Base-by-base conservation (phyloP, 1,140 invertebrate genomes). In the Armadillidium nasatum region DNA sequence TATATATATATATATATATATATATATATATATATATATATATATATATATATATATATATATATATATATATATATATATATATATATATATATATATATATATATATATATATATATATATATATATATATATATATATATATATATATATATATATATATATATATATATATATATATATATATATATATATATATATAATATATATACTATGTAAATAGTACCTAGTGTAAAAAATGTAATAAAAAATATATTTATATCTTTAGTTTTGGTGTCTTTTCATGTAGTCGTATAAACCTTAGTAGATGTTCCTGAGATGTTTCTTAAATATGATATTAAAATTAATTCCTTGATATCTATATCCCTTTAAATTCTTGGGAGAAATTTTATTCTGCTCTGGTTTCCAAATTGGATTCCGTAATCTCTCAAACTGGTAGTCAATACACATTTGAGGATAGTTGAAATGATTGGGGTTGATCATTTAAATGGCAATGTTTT, bases 81-180 rank as follows among this genome's bases (percentile, higher is more conserved):
- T 68, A 68, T 68, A n/a, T 68, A 15, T 68, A 68, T 68, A 68
- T 68, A 68, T 0, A 68, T 68, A 68, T 68, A 68, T 68, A 68
- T 68, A 15, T 15, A 68, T 68, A 68, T 68, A 68, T 68, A 68
- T 15, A 68, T 68, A 68, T 68, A 68, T 68, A 15, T 68, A 33
- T 33, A 33, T 33, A 33, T 33, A 33, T 33, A 33, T 33, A 33
- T 33, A 33, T 33, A 33, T 33, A 33, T 33, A 33, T 33, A 33
- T 33, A 33, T n/a, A 23, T 67, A 15, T 67, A 15, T 67, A 15
- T 67, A 67, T 15, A 10, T 23, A 15, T 15, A 15, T 15, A 67
- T 15, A 11, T 15, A 11, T 0, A 15, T 15, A 67, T 67, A 68
- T 68, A 68, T 68, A 68, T 68, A n/a, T 68, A 15, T 68, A 68